Evolutionary conservation across 1,140 invertebrate species (phyloP), one percentile per base, ranked within the genome.

Genomic region (Ericerus pela): DNA sequence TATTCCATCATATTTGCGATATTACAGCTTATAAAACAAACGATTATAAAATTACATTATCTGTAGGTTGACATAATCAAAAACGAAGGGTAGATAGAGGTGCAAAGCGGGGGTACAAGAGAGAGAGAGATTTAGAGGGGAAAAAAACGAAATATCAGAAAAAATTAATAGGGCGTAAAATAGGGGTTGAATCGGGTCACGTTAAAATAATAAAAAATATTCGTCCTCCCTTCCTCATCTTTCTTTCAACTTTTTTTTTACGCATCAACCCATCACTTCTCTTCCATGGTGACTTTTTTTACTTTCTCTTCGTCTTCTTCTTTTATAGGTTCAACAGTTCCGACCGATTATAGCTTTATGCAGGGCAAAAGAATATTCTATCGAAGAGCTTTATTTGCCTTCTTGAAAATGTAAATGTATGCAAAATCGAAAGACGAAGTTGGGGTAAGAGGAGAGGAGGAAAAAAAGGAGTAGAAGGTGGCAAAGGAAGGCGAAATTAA

Each of bases 141-240:
- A 10, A 33, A 33, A 33, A 33, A 33, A 33, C 30, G 30, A 33
- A n/a, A 33, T n/a, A 14, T 18, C 5, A 47, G 26, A 16, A 47
- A 47, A 47, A 47, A 47, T 47, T 47, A 47, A 47, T 47, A 47
- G 41, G 41, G 41, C 41, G 41, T 47, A 47, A 47, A 47, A 47
- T 47, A 47, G 41, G 41, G 41, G 41, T 47, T 47, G 16, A 47
- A 47, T 16, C 41, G 41, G 41, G 41, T 47, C 41, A 47, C 41
- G 41, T 24, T 47, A 47, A 47, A 47, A 47, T 47, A 47, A 47
- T 47, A 47, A 47, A 47, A 47, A 47, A 47, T 47, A 47, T 47
- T 47, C 41, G 41, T n/a, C n/a, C n/a, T n/a, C n/a, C n/a, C 30
- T 33, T 33, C 30, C 30, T 33, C 30, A n/a, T 33, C 8, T 33